Base-by-base conservation (phyloP, 1,140 invertebrate species). In the Drosophila watanabei region DNA sequence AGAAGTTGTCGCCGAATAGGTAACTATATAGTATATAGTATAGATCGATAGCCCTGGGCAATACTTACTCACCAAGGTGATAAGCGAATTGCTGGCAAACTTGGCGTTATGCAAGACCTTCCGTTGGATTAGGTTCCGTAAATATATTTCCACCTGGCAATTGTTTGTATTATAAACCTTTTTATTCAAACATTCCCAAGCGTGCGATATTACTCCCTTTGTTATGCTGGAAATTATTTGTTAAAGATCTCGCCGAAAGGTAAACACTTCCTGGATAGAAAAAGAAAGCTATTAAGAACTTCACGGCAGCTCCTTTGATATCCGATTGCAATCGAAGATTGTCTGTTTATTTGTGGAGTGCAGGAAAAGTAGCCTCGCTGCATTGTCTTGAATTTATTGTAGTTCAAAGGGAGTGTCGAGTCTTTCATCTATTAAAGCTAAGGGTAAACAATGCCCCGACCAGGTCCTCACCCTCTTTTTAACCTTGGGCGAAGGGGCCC, bases 321-420 rank as follows among this genome's bases (percentile, higher is more conserved):
- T 89, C 86, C 85, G 78, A 89, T 85, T 79, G 78, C 66, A 72
- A 89, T 89, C 78, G 63, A 52, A 71, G 62, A 65, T 81, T 78
- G 85, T 89, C 70, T 90, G 86, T 88, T 88, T 88, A 88, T 88
- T 88, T 88, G 73, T 79, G 39, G 56, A 79, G 51, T 16, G 48
- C 48, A 64, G 63, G 61, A 71, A 60, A 11, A 51, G 32, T 65
- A 43, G 5, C 46, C 6, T 5, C 37, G 13, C 61, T 57, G 61
- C 62, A 51, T 63, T 68, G 32, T 56, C 43, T 43, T 30, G 48
- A n/a, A 41, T 51, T 14, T 39, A 57, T 57, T 4, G 28, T 14
- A 75, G 61, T 77, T 77, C 72, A 77, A 76, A 76, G 71, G 45
- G 59, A 72, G 35, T 51, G 46, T 75, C 59, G 41, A 72, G 37